Base-by-base conservation (phyloP, 2,888 invertebrate species). In the Gortyna flavago region DNA sequence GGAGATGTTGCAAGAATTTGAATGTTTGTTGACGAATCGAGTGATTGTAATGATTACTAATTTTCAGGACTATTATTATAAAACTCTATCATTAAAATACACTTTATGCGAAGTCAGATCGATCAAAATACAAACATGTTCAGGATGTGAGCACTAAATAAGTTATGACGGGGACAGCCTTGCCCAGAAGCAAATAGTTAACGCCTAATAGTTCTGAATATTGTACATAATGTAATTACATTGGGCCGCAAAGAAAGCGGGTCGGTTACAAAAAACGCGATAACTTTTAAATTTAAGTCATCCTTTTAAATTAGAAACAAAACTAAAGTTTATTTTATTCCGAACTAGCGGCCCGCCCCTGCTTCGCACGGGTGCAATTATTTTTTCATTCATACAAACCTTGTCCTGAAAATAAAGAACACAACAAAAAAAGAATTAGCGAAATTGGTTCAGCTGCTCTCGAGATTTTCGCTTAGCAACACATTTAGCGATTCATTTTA, bases 1-100 rank as follows among this genome's bases (percentile, higher is more conserved):
- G 41, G 69, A 73, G 65, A 83, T 77, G 76, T 75, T 72, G 74
- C 72, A 78, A 70, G 74, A 69, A 71, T 78, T 66, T 70, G 11
- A 77, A 71, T 85, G 77, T 80, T 70, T 74, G 29, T 68, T 74
- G 67, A 64, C 64, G 71, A 59, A 29, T 72, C 41, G 48, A 67
- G 16, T 79, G 29, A 32, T 73, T 71, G 7, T 59, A 44, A 21
- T 54, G 13, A 48, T 35, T 21, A 51, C 21, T 32, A 7, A 48
- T 66, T 35, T 69, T 38, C 9, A 29, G 25, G 38, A 62, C n/a
- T 32, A 25, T 51, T 38, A 41, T 21, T n/a, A 61, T 16, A 38
- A 29, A 64, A 29, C 29, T 1, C 6, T 21, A 6, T n/a, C 11
- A 48, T 16, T 35, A 9, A 72, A 48, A 72, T 21, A 35, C 5